Base-by-base conservation (phyloP, 2,113 vertebrate species). In the Syngnathus floridae region DNA sequence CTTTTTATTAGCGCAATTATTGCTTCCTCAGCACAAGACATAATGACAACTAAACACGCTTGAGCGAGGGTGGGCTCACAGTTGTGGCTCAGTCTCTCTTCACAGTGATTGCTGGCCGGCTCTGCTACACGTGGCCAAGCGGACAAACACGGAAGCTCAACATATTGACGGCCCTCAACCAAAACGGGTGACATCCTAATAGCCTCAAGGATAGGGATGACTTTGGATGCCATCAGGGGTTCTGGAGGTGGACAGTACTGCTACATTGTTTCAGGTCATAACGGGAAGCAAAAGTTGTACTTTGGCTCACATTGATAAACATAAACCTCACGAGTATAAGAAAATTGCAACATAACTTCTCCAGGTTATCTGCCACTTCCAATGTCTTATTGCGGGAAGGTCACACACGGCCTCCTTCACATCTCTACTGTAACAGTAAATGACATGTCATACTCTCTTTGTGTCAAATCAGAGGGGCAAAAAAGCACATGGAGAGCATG, bases 61-160 rank as follows among this genome's bases (percentile, higher is more conserved):
- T 66, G 40, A 26, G 72, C 79, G 80, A 73, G 76, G 77, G 69
- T 69, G 73, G 81, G 77, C 80, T 90, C 88, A 90, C 89, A 89
- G 88, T 88, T 82, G 75, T 66, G 86, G 88, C 89, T 90, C 86
- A 85, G 86, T 88, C 87, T 88, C 80, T 88, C 84, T 82, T 92
- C 91, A 92, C 91, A 91, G 91, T 91, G 91, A 81, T 91, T 76
- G 81, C 82, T 84, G 84, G 86, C 76, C 78, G 60, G 76, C 85
- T 88, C 51, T 56, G 73, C 84, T 82, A 71, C 69, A 69, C 78
- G 82, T 75, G 22, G 41, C 69, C 78, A 84, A 84, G 71, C 72
- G 77, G 86, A 80, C 86, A 81, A 84, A 83, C 84, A 85, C 76
- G 54, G 35, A 66, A 83, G 71, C 83, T 82, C 82, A 82, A 86